A percentile compares a stretch with the other conserved stretches of the same genome.
phyloP scores from a whole-genome alignment of 2,888 invertebrate species.

The Mactromeris polynyma region DNA sequence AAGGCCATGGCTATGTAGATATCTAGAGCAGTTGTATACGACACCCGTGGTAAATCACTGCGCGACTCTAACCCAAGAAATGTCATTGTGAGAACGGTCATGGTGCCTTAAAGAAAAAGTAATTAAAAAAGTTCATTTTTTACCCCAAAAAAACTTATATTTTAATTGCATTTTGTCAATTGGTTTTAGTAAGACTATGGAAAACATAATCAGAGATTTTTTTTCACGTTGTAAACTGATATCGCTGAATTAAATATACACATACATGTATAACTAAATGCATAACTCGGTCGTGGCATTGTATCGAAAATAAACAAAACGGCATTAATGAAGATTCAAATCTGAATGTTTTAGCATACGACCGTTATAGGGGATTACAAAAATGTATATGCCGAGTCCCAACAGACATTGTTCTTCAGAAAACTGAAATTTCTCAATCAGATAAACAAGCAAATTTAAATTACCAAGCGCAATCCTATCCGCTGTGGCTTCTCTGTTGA shows the following conservation, averaged over 20 bases:
- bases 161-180: too few species aligned
- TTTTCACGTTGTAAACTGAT: too few species aligned
- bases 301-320: neutral
- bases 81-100: conserved; percentile 96
- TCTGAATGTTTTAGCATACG: neutral
- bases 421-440: conserved; percentile 10
- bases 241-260: too few species aligned
- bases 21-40: conserved; percentile 86
- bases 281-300: neutral
- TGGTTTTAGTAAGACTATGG: too few species aligned
- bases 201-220: too few species aligned
- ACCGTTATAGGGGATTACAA: neutral
- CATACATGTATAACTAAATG: neutral
- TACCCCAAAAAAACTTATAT: too few species aligned
- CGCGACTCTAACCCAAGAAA: conserved; percentile 89
- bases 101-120: conserved; percentile 91
- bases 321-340: neutral
- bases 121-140: neutral
- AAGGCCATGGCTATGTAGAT: conserved; percentile 86
- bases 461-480: conserved; percentile 95
- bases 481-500: conserved; percentile 97
- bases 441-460: neutral
- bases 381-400: neutral
- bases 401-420: neutral
- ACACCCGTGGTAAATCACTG: conserved; percentile 85